These are phyloP conservation scores for Microcebus griseorufus DNA, from an alignment of 2,113 vertebrate species.

Conservation along the genomic window DNA sequence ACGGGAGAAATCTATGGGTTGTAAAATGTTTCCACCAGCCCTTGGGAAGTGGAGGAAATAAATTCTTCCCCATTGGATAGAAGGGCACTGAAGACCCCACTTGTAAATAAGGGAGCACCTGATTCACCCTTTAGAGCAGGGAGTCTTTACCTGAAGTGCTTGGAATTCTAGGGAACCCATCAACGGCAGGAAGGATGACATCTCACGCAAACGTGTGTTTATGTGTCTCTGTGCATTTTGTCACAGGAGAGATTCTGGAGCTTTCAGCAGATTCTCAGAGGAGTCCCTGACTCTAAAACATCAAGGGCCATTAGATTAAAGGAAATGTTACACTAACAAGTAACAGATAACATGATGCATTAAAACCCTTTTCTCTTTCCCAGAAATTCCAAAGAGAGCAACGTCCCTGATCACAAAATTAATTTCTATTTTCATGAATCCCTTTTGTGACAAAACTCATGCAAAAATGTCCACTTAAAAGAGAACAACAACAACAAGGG, in stretches of 20 bases:
- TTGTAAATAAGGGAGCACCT: background rate
- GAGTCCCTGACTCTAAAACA: background rate
- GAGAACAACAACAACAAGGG: background rate
- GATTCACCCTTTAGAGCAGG: accelerated
- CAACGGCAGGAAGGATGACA: accelerated
- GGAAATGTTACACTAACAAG: background rate
- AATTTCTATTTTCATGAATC: background rate
- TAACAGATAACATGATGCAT: background rate
- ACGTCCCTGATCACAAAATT: background rate
- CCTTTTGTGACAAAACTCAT: background rate
- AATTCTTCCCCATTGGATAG: background rate
- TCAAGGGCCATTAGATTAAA: background rate
- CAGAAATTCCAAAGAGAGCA: background rate
- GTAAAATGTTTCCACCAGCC: background rate
- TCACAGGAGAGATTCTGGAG: background rate
- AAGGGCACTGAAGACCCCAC: background rate
- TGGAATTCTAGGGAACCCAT: background rate
- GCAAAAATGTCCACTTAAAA: background rate
- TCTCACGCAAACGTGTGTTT: accelerated
- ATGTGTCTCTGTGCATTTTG: background rate
- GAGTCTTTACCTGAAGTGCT: background rate
- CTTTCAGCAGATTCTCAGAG: background rate
- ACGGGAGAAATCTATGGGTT: no score
- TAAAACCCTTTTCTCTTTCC: background rate
- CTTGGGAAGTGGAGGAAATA: background rate